These are phyloP conservation scores for Amphilophus citrinellus DNA, from an alignment of 2,113 vertebrate genomes.

Conservation along the genomic window DNA sequence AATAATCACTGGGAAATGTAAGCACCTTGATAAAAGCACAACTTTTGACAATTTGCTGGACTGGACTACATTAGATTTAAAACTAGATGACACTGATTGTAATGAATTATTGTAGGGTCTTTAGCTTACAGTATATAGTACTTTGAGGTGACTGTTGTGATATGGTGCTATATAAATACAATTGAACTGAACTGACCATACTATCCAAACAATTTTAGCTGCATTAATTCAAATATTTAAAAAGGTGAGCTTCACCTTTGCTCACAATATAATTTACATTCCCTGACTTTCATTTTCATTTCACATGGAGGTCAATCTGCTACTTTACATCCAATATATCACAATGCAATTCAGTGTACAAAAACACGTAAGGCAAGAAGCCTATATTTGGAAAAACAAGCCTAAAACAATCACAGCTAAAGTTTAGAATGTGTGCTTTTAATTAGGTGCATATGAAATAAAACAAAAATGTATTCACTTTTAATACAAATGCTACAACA, in stretches of 20 bases:
- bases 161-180: no score
- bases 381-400: not conserved
- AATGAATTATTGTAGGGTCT: no score
- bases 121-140: no score
- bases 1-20: not conserved
- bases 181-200: not conserved
- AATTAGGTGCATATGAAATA: not conserved
- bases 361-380: not conserved
- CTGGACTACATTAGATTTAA: no score
- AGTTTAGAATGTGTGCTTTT: not conserved
- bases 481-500: not conserved
- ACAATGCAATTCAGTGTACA: no score
- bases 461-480: not conserved
- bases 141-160: no score
- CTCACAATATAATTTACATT: not conserved
- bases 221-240: not conserved
- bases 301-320: no score
- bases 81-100: no score
- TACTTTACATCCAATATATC: no score
- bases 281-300: no score
- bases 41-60: not conserved
- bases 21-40: not conserved
- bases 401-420: not conserved
- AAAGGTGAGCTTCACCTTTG: not conserved
- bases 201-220: not conserved